A percentile compares a stretch with the other conserved stretches of the same genome.
These are phyloP conservation scores for Oxygymnocypris stewartii DNA, from an alignment of 2,113 vertebrate species.

Conservation along the genomic window DNA sequence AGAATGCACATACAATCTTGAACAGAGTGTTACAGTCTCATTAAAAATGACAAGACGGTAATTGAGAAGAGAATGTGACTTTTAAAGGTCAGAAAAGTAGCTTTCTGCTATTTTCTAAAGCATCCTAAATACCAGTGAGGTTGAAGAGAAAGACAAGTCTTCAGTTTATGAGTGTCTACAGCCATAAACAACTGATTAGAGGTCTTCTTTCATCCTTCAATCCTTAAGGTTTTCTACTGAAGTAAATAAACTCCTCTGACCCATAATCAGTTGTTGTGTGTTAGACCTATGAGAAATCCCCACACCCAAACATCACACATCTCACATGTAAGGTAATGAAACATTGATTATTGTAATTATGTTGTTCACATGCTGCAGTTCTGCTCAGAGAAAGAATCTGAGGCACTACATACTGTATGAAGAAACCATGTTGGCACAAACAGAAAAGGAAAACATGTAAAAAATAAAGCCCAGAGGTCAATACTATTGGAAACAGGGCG, in stretches of 20 bases:
- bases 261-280: conserved; percentile 30
- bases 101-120: conserved; percentile 3
- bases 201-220: conserved; percentile 24
- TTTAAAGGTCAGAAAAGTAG: conserved; percentile 9
- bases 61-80: conserved; percentile 44
- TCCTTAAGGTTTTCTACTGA: neutral
- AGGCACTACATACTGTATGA: neutral
- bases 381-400: conserved; percentile 1
- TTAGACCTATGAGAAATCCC: conserved; percentile 30
- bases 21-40: neutral
- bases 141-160: neutral
- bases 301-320: conserved; percentile 31
- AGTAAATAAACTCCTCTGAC: conserved; percentile 14
- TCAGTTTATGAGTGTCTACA: neutral
- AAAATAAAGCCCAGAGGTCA: conserved; percentile 31
- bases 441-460: neutral
- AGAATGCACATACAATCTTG: neutral
- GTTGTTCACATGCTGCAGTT: neutral
- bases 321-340: neutral
- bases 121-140: conserved; percentile 32
- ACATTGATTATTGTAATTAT: conserved; percentile 20
- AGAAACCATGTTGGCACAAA: neutral
- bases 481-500: conserved; percentile 7
- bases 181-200: conserved; percentile 38
- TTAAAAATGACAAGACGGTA: neutral